These are phyloP conservation scores for Didymodactylos carnosus DNA, from an alignment of 2,888 invertebrate genomes.

Conservation along the genomic window DNA sequence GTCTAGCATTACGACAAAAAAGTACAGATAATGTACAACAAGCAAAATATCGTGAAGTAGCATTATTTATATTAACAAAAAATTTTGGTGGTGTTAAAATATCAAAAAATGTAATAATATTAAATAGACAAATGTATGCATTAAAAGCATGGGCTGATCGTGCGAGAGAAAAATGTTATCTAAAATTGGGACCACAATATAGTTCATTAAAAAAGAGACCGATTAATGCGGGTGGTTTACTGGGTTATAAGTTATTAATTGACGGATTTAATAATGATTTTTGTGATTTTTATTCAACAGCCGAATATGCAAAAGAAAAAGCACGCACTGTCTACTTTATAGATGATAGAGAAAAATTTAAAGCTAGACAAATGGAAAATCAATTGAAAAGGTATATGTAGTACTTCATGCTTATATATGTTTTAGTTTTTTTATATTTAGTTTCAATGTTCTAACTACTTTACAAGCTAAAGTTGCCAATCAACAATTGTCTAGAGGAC, in stretches of 20 bases:
- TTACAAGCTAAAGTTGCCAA: background rate
- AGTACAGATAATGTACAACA: too few relatives aligned
- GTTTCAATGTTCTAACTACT: background rate
- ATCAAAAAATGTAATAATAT: background rate
- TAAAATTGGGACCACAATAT: background rate
- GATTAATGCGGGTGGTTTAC: background rate
- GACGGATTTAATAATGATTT: slow-evolving; percentile 12
- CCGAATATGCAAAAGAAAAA: background rate
- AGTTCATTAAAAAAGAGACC: slow-evolving; percentile 5
- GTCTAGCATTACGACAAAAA: slow-evolving; percentile 8
- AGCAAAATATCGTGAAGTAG: slow-evolving; percentile 6
- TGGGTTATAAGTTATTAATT: slow-evolving; percentile 10
- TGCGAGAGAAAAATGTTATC: slow-evolving; percentile 2
- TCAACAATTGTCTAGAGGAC: background rate
- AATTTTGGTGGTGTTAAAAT: slow-evolving; percentile 1
- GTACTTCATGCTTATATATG: too few relatives aligned
- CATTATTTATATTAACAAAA: slow-evolving; percentile 4
- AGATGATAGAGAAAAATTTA: background rate
- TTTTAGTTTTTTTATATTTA: background rate
- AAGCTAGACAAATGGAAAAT: background rate
- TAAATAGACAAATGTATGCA: background rate
- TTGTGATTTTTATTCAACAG: slow-evolving; percentile 2
- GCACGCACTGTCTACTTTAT: background rate
- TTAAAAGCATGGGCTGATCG: slow-evolving; percentile 6
- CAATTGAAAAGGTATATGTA: background rate